phyloP scores from a whole-genome alignment of 2,113 vertebrate genomes.

The rat (Rattus norvegicus) region DNA sequence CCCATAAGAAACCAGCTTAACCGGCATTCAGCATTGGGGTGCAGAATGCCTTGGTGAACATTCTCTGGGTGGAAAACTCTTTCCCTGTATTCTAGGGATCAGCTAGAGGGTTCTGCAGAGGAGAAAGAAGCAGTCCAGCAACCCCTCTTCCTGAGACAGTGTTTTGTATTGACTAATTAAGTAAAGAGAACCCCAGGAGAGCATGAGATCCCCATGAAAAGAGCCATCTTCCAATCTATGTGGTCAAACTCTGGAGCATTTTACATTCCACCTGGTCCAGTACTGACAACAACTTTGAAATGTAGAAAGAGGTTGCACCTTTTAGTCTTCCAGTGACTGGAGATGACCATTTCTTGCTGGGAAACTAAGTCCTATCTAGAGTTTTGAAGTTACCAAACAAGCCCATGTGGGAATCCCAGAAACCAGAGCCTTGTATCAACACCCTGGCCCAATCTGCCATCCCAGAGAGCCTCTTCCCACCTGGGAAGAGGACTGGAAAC shows the following conservation, averaged over 20 bases:
- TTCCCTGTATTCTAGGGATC: background rate
- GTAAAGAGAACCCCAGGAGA: background rate
- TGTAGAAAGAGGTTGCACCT: background rate
- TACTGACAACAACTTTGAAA: background rate
- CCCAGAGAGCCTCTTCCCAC: background rate
- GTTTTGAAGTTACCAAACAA: background rate
- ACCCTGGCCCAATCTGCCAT: background rate
- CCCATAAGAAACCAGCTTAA: background rate
- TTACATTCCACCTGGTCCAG: background rate
- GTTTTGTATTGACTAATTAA: background rate
- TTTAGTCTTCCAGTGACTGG: background rate
- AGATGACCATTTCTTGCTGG: accelerated
- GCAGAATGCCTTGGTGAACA: accelerated
- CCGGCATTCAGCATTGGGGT: background rate
- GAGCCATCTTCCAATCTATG: accelerated
- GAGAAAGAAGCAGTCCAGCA: background rate
- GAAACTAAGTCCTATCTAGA: background rate
- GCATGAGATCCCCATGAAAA: background rate
- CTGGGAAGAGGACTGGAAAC: no score
- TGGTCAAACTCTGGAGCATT: background rate
- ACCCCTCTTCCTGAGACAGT: background rate
- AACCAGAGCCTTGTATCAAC: background rate
- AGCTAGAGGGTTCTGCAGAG: accelerated
- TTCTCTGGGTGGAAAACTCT: background rate
- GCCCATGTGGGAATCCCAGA: background rate